Conservation (phyloP, 37 sponge, comb jelly and placozoan genomes). For the Aplysina aerophoba region DNA sequence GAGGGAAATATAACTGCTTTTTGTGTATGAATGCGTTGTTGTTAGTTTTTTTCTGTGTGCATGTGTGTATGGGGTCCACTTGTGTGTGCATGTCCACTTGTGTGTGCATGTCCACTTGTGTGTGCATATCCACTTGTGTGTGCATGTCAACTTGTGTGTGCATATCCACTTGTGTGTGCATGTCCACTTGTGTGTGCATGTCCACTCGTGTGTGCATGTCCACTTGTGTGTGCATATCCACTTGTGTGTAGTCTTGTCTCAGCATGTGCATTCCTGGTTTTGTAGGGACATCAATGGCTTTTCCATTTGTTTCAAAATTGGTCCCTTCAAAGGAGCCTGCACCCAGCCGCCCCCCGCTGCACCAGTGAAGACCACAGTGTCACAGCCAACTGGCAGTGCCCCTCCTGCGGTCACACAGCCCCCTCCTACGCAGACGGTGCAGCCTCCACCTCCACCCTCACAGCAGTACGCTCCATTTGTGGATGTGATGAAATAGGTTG, state of each 20-base stretch:
- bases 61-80: no score
- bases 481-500: no score
- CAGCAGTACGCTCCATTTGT: background rate
- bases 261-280: background rate
- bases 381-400: background rate
- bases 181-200: background rate
- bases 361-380: background rate
- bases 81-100: no score
- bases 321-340: conserved; percentile 10
- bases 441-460: background rate
- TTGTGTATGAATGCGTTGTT: background rate
- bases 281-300: conserved; percentile 34
- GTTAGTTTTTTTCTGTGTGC: no score
- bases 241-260: background rate
- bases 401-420: background rate
- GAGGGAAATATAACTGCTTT: no score
- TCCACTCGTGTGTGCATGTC: background rate
- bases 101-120: no score
- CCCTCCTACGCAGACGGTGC: background rate
- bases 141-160: no score
- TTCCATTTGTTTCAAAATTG: conserved; percentile 20
- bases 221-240: background rate
- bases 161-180: background rate
- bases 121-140: no score
- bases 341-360: background rate